Conservation (phyloP, 2,888 invertebrate genomes). For the Stenodema calcarata region DNA sequence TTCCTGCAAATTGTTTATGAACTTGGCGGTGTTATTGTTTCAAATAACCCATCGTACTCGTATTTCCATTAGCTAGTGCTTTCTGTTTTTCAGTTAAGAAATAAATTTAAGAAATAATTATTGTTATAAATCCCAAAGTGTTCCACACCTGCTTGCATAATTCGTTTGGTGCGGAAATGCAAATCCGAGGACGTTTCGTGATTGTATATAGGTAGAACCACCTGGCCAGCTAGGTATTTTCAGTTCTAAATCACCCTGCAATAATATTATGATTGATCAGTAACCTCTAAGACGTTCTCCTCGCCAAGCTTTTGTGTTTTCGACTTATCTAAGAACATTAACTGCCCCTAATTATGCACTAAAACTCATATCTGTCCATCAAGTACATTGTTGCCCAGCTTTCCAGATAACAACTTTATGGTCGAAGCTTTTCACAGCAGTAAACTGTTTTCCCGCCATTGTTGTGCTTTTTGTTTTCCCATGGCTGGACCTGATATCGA, state of each 20-base stretch:
- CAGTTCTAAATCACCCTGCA: slow-evolving; percentile 22
- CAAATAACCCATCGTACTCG: too few species aligned
- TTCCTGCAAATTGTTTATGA: too few species aligned
- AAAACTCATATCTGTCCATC: slow-evolving; percentile 55
- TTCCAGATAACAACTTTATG: slow-evolving; percentile 46
- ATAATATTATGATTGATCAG: slow-evolving; percentile 46
- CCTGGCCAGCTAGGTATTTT: neutral
- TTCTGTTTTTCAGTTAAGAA: too few species aligned
- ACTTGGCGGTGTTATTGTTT: too few species aligned
- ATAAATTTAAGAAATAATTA: too few species aligned
- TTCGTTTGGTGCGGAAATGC: neutral
- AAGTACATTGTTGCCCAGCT: slow-evolving; percentile 53
- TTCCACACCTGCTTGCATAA: neutral
- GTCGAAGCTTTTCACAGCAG: slow-evolving; percentile 12
- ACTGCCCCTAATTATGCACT: slow-evolving; percentile 54
- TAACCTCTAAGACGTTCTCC: neutral
- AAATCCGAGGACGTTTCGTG: neutral
- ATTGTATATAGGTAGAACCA: neutral
- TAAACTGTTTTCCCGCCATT: slow-evolving; percentile 45
- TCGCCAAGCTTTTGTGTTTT: slow-evolving; percentile 20
- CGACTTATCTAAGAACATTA: slow-evolving; percentile 37
- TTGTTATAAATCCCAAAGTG: too few species aligned
- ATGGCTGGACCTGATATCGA: slow-evolving; percentile 25
- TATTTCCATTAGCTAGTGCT: too few species aligned
- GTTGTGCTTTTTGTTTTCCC: slow-evolving; percentile 24